Conservation (phyloP, 2,888 invertebrate genomes). For the Acanthoscelides obtectus region DNA sequence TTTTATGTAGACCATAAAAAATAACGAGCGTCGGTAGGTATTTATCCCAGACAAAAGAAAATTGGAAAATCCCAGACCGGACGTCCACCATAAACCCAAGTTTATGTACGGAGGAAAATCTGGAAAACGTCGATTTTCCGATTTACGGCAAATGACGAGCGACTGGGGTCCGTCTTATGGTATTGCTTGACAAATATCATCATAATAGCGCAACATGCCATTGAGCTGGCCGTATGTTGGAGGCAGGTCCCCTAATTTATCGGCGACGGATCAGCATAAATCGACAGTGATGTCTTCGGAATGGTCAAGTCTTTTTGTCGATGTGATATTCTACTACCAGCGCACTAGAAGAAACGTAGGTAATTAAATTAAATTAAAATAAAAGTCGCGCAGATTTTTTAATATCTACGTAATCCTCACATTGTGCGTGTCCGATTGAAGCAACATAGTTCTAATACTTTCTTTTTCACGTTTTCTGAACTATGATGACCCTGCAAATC, state of each 20-base stretch:
- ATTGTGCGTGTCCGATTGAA: too few relatives aligned
- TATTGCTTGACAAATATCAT: not conserved
- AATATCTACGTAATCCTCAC: too few relatives aligned
- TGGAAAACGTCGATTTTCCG: not conserved
- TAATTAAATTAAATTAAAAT: too few relatives aligned
- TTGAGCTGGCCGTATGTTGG: not conserved
- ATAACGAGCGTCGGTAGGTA: not conserved
- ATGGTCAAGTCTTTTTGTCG: not conserved
- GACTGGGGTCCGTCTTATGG: not conserved
- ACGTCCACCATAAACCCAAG: not conserved
- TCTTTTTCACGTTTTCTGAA: too few relatives aligned
- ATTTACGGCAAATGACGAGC: not conserved
- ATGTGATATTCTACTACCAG: not conserved
- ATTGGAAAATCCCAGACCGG: not conserved
- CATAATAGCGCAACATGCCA: not conserved
- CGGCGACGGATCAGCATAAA: not conserved
- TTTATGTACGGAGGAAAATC: not conserved
- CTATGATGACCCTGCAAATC: too few relatives aligned
- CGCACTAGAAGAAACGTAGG: not conserved
- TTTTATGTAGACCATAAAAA: not conserved
- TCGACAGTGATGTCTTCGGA: not conserved
- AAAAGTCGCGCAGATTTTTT: too few relatives aligned
- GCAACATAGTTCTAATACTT: too few relatives aligned
- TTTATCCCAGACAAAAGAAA: not conserved
- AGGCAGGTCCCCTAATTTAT: not conserved